Base-by-base conservation (phyloP, 2,888 invertebrate species). In the Hetaerina titia region DNA sequence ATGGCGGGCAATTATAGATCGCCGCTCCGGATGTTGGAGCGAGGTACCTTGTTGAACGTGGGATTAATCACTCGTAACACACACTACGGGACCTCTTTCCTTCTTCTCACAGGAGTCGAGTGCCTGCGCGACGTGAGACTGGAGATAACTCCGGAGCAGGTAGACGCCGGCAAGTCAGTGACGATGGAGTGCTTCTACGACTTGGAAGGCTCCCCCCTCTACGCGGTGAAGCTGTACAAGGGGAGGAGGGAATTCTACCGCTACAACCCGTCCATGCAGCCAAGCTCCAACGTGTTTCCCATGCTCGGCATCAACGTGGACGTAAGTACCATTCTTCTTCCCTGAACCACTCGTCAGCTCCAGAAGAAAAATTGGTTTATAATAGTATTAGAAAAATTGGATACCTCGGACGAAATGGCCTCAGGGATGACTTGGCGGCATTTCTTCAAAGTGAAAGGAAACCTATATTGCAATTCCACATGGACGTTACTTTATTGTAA, bases 251-350 rank as follows among this genome's bases (percentile, higher is more conserved):
- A 92, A 60, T 92, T 92, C 56, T 92, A 69, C 92, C 92, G 92
- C 92, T 92, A 92, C 74, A 56, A 56, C 69, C 92, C 92, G 13
- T 74, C 69, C 64, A 57, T 56, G 56, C 22, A 92, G 13, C 92
- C 92, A 6, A 74, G n/a, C 22, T 56, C n/a, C 56, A 6, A 13
- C 15, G 74, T 92, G 63, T 92, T 92, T 60, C 92, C 92, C 19
- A 56, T 92, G 69, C 92, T 69, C n/a, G 92, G 92, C 31, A 92
- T 92, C 92, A 45, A 92, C 74, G 92, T 92, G 92, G 92, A 92
- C 92, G 92, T 92, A 31, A 92, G 92, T 92, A 60, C 15, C 56
- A 45, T 19, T 7, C 60, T 60, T 22, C 89, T 19, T 13, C 31
- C 60, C 25, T 60, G 90, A 90, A 25, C 90, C 58, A 90, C 58